These are phyloP conservation scores for Apodemia mormo DNA, from an alignment of 2,888 invertebrate genomes.

Conservation along the genomic window DNA sequence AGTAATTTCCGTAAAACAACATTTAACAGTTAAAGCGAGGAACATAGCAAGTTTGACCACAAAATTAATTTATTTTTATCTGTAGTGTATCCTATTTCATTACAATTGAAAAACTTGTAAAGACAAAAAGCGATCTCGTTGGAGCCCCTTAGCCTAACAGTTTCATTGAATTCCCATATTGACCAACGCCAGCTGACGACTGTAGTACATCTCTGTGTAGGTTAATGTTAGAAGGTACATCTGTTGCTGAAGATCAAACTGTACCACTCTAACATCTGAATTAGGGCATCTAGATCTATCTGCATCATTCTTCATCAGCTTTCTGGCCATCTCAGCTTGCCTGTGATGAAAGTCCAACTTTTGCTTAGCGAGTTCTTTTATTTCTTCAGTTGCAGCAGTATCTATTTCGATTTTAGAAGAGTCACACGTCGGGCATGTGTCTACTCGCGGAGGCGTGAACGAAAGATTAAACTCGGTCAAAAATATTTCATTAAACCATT, in stretches of 20 bases:
- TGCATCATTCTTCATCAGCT: constrained; percentile 1
- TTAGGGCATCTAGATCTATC: neutral
- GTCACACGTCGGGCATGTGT: too few species aligned
- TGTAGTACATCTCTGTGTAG: neutral
- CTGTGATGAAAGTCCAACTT: constrained; percentile 1
- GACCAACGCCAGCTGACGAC: neutral
- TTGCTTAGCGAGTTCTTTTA: too few species aligned
- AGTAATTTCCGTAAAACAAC: constrained; percentile 13
- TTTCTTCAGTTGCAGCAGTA: too few species aligned
- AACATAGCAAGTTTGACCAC: neutral
- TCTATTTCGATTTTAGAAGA: too few species aligned
- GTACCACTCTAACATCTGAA: constrained; percentile 3
- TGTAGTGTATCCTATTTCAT: too few species aligned
- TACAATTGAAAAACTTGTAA: neutral
- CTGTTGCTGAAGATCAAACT: neutral
- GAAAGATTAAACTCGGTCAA: too few species aligned
- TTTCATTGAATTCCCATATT: constrained; percentile 9
- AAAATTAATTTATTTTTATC: neutral
- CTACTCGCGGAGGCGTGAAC: too few species aligned
- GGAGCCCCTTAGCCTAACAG: neutral
- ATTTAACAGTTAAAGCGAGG: constrained; percentile 25
- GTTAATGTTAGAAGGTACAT: neutral
- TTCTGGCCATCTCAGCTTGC: neutral
- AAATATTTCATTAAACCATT: too few species aligned
- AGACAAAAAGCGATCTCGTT: constrained; percentile 2